A percentile compares a stretch with the other conserved stretches of the same genome.
Conservation (phyloP, 2,113 vertebrate species). For the Xenus cinereus region DNA sequence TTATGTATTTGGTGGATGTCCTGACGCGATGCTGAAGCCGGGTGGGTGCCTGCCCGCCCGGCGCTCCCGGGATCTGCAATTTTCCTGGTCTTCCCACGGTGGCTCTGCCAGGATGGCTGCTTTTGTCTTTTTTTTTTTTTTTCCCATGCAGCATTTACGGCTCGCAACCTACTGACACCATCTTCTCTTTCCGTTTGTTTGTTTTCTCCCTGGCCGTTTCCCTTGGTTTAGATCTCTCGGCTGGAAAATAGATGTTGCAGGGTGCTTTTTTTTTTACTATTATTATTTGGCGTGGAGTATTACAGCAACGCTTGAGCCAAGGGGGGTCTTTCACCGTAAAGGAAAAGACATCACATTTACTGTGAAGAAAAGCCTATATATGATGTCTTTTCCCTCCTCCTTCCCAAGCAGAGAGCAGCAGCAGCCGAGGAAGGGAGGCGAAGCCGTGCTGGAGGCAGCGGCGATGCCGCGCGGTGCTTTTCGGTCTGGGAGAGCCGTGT, state of each 20-base stretch:
- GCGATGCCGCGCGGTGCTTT: constrained; percentile 7
- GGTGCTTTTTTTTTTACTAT: neutral
- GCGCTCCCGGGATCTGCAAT: neutral
- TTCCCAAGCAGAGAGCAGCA: neutral
- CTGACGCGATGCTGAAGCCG: neutral
- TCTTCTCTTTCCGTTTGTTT: neutral
- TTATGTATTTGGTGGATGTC: constrained; percentile 49
- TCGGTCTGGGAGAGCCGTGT: neutral
- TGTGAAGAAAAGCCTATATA: constrained; percentile 60
- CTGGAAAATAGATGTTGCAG: no score
- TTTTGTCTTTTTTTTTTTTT: neutral
- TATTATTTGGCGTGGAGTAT: neutral
- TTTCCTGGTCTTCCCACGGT: neutral
- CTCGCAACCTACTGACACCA: neutral
- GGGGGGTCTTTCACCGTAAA: neutral
- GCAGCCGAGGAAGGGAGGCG: neutral
- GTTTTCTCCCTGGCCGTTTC: no score
- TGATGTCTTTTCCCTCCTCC: constrained; percentile 33
- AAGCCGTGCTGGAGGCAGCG: neutral
- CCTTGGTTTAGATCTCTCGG: no score
- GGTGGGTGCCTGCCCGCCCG: neutral
- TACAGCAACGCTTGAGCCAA: neutral
- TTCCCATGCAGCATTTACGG: neutral
- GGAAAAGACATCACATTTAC: constrained; percentile 50
- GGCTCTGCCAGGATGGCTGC: neutral